Evolutionary conservation across 2,888 invertebrate species (phyloP).

Genomic region (Alloplasta piceator): DNA sequence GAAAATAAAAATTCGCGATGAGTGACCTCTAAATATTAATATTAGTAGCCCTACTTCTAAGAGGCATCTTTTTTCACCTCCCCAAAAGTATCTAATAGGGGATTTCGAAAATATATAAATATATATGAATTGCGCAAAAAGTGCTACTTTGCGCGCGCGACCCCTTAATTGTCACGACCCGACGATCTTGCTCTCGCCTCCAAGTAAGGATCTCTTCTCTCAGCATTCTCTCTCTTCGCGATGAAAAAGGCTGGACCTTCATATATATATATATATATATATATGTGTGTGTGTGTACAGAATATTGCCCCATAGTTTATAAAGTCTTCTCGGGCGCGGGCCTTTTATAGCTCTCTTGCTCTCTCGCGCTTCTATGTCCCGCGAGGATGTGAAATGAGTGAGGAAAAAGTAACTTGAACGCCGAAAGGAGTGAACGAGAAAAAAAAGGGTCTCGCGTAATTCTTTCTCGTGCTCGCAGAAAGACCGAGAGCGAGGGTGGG

Average conservation of each 20-base stretch:
- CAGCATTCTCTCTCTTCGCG: constrained; percentile 12
- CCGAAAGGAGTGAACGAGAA: background rate
- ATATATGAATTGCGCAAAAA: constrained; percentile 48
- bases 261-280: background rate
- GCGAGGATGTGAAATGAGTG: constrained; percentile 45
- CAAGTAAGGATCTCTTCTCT: constrained; percentile 60
- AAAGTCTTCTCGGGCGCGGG: constrained; percentile 34
- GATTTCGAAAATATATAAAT: constrained; percentile 6
- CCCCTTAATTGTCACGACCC: constrained; percentile 53
- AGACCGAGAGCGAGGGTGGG: constrained; percentile 27
- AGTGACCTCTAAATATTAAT: too few relatives aligned
- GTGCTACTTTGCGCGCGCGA: constrained; percentile 29
- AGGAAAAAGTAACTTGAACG: constrained; percentile 20
- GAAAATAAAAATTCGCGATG: too few relatives aligned
- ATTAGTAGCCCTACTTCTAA: too few relatives aligned
- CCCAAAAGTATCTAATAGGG: too few relatives aligned
- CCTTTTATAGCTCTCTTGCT: constrained; percentile 66
- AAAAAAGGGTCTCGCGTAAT: constrained; percentile 48
- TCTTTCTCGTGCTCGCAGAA: constrained; percentile 34
- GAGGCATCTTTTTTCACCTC: too few relatives aligned
- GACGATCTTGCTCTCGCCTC: constrained; percentile 50
- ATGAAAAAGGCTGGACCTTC: constrained; percentile 45
- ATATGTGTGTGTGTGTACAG: too few relatives aligned
- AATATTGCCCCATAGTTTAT: constrained; percentile 58
- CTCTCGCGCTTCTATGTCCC: constrained; percentile 55